These are phyloP conservation scores for Sminthurides aquaticus DNA, from an alignment of 2,888 invertebrate genomes.

Conservation along the genomic window DNA sequence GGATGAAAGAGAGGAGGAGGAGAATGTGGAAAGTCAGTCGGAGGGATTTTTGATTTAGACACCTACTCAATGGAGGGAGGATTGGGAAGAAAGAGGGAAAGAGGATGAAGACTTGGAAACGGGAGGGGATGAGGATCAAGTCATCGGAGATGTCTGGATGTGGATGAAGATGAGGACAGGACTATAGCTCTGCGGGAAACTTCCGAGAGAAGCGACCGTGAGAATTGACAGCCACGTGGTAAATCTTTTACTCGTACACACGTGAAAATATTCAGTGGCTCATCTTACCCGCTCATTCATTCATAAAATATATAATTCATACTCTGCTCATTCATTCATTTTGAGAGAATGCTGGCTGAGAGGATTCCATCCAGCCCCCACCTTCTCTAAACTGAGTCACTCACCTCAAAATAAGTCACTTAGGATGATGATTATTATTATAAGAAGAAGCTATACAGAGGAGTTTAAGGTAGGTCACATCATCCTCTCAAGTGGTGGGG, in stretches of 20 bases:
- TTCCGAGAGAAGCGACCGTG: constrained; percentile 42
- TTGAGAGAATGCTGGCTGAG: background rate
- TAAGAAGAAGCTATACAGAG: background rate
- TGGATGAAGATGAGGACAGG: too few relatives aligned
- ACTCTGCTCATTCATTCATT: background rate
- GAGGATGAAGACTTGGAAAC: background rate
- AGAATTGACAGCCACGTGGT: constrained; percentile 43
- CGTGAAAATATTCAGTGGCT: constrained; percentile 4
- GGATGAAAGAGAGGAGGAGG: too few relatives aligned
- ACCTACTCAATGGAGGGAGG: too few relatives aligned
- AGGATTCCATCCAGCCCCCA: background rate
- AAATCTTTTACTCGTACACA: background rate
- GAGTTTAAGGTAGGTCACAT: background rate
- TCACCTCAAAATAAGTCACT: background rate
- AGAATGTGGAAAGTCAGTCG: too few relatives aligned
- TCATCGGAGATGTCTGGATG: too few relatives aligned
- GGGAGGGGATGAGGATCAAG: background rate
- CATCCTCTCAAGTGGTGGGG: too few relatives aligned
- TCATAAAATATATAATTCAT: constrained; percentile 12
- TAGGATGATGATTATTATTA: too few relatives aligned
- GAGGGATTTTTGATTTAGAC: too few relatives aligned
- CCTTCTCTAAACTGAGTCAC: background rate
- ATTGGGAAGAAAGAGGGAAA: background rate
- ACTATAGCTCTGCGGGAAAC: constrained; percentile 36
- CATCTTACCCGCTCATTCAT: constrained; percentile 26